Evolutionary conservation across 2,888 invertebrate genomes (phyloP).

Genomic region (Megastigmus dorsalis): DNA sequence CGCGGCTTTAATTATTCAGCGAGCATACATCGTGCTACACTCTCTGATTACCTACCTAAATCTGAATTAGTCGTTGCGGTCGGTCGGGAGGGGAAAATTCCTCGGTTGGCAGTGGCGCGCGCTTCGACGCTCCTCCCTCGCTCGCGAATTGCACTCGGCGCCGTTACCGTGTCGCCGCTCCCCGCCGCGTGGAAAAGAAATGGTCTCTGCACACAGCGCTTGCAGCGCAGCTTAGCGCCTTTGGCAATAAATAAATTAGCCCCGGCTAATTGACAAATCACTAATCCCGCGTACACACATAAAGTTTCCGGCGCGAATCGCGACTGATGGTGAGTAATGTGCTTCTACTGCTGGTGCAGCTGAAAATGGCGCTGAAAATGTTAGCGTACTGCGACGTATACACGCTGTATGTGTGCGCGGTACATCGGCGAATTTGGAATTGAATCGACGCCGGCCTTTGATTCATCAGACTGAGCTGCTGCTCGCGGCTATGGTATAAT

Average conservation of each 20-base stretch:
- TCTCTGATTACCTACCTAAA: slow-evolving; percentile 54
- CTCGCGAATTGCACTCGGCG: too few relatives aligned
- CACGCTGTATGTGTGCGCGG: slow-evolving; percentile 47
- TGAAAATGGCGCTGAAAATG: slow-evolving; percentile 53
- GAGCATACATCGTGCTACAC: background rate
- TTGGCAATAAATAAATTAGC: slow-evolving; percentile 68
- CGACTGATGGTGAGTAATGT: slow-evolving; percentile 10
- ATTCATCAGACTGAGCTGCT: too few relatives aligned
- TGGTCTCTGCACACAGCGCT: too few relatives aligned
- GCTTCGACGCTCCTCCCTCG: background rate
- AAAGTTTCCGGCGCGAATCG: slow-evolving; percentile 7
- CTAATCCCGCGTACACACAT: slow-evolving; percentile 66
- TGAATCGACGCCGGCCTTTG: slow-evolving; percentile 47
- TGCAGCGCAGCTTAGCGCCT: slow-evolving; percentile 35
- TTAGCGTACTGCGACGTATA: slow-evolving; percentile 59
- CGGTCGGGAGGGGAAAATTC: slow-evolving; percentile 21
- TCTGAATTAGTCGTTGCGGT: slow-evolving; percentile 56
- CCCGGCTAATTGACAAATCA: slow-evolving; percentile 70
- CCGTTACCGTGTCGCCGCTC: too few relatives aligned
- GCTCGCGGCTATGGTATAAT: slow-evolving; percentile 38
- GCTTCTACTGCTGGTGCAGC: too few relatives aligned
- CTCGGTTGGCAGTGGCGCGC: slow-evolving; percentile 12
- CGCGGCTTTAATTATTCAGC: slow-evolving; percentile 34
- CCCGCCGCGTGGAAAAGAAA: slow-evolving; percentile 6
- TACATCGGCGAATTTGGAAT: slow-evolving; percentile 26